phyloP scores from a whole-genome alignment of 2,797 vertebrate species.

The Falco columbarius region DNA sequence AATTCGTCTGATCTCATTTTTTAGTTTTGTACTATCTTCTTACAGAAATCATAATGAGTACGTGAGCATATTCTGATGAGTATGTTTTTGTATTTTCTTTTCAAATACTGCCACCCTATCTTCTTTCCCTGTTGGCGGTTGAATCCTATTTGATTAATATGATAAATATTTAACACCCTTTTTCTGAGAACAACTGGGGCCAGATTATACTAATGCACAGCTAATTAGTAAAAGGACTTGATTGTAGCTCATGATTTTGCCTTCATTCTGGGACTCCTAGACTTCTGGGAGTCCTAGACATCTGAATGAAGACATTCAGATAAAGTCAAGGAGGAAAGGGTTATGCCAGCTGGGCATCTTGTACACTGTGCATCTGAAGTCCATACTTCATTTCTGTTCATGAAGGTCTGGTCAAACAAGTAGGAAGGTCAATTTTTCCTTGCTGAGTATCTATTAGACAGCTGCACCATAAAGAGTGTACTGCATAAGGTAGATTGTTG shows the following conservation, averaged over 20 bases:
- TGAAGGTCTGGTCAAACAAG: neutral
- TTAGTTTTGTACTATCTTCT: neutral
- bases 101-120: neutral
- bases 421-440: neutral
- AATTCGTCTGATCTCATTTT: neutral
- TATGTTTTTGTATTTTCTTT: neutral
- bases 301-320: neutral
- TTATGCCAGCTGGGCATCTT: neutral
- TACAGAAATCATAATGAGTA: neutral
- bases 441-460: neutral
- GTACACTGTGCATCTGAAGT: neutral
- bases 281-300: neutral
- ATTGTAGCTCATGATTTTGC: neutral
- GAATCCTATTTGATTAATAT: neutral
- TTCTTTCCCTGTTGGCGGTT: neutral
- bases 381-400: neutral
- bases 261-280: neutral
- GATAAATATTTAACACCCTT: slow-evolving; percentile 2
- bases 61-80: neutral
- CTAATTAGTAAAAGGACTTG: neutral
- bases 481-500: neutral
- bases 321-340: neutral
- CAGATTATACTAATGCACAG: neutral
- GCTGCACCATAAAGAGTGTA: neutral
- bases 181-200: neutral